These are phyloP conservation scores for Lepus townsendii DNA, from an alignment of 2,797 vertebrate species.

Conservation along the genomic window DNA sequence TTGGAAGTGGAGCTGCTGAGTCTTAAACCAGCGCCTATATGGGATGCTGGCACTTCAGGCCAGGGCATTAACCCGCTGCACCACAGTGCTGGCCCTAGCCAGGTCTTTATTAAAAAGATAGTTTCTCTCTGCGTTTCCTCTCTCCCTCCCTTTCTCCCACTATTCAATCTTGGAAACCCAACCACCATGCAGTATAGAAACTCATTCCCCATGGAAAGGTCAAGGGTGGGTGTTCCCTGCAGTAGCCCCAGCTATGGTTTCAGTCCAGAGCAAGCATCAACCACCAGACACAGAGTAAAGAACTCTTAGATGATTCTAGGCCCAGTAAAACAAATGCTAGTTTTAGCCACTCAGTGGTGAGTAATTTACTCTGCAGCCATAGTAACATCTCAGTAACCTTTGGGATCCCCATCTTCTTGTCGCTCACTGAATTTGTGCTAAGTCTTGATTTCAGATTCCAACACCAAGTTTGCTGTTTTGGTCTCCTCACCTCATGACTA, in stretches of 20 bases:
- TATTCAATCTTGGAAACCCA: neutral
- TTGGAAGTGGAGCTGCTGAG: too few species aligned
- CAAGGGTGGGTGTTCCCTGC: neutral
- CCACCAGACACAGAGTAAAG: neutral
- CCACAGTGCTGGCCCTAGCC: too few species aligned
- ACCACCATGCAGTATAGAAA: neutral
- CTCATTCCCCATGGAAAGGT: neutral
- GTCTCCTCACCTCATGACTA: neutral
- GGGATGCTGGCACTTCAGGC: too few species aligned
- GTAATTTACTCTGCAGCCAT: neutral
- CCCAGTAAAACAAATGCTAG: neutral
- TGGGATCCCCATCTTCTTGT: neutral
- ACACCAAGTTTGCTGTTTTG: neutral
- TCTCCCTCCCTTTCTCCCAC: neutral
- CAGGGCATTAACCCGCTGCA: too few species aligned
- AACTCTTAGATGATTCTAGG: neutral
- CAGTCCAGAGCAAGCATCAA: neutral
- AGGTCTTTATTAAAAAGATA: neutral
- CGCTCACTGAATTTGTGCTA: neutral
- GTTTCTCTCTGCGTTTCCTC: neutral
- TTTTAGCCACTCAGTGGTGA: neutral
- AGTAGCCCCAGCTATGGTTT: neutral
- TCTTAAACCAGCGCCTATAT: too few species aligned
- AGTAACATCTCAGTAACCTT: neutral
- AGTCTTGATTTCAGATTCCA: neutral